phyloP scores from a whole-genome alignment of 2,797 vertebrate species.

The Heterohyrax brucei region DNA sequence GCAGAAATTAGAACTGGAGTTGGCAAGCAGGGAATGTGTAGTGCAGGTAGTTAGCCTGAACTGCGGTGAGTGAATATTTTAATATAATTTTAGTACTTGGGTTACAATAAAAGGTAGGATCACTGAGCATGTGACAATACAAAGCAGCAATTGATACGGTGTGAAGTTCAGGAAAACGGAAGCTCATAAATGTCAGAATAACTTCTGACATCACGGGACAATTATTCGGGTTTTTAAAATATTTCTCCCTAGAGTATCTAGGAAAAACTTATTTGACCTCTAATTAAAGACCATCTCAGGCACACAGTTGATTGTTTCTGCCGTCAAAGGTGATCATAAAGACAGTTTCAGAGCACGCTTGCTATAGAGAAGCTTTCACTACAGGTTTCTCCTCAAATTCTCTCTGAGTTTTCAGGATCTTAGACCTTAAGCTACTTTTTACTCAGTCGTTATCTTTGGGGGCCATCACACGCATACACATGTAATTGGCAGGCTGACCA shows the following conservation, averaged over 20 bases:
- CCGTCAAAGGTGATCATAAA: conserved; percentile 37
- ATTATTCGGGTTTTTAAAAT: conserved; percentile 62
- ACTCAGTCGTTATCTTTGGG: not conserved
- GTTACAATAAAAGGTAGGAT: conserved; percentile 48
- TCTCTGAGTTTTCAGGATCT: not conserved
- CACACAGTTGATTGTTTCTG: conserved; percentile 57
- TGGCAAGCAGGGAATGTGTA: not conserved
- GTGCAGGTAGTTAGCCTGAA: not conserved
- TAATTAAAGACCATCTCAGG: conserved; percentile 66
- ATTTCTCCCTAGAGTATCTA: conserved; percentile 56
- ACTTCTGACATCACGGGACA: conserved; percentile 7
- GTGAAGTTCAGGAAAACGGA: conserved; percentile 50
- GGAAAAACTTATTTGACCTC: conserved; percentile 75
- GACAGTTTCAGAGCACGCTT: not conserved
- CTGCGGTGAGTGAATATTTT: not conserved
- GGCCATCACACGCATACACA: fast-evolving
- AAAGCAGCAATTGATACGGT: conserved; percentile 1
- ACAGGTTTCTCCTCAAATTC: conserved; percentile 32
- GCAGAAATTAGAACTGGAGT: not conserved
- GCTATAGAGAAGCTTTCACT: conserved; percentile 29
- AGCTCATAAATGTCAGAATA: conserved; percentile 46
- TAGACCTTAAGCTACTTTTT: not conserved
- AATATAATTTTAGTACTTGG: not conserved
- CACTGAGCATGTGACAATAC: not conserved
- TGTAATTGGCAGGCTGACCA: too few relatives aligned